Conservation (phyloP, 2,797 vertebrate species). For the Phyllotis vaccarum region DNA sequence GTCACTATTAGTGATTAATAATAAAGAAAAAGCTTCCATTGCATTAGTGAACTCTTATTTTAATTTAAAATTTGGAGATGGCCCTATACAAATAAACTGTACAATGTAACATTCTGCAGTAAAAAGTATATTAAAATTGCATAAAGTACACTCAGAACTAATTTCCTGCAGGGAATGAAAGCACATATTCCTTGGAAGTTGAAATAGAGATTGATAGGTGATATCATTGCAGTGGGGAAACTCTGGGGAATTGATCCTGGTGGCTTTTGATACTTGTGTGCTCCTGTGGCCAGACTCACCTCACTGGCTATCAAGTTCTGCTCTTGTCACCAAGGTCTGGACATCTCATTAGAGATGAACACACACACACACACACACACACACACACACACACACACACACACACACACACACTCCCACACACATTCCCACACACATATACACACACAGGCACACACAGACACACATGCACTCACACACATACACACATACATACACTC, state of each 20-base stretch:
- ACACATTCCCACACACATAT: no score
- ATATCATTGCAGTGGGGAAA: slow-evolving; percentile 28
- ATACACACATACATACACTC: no score
- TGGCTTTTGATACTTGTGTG: slow-evolving; percentile 21
- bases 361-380: background rate
- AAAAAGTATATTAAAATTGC: slow-evolving; percentile 7
- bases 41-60: slow-evolving; percentile 12
- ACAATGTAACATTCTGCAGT: slow-evolving; percentile 33
- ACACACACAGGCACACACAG: no score
- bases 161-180: slow-evolving; percentile 34
- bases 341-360: slow-evolving; percentile 27
- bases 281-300: slow-evolving; percentile 18
- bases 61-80: slow-evolving; percentile 37
- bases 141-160: slow-evolving; percentile 13
- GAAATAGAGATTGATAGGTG: slow-evolving; percentile 55
- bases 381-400: background rate
- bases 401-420: background rate
- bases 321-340: slow-evolving; percentile 65
- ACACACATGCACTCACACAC: no score
- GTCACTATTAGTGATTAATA: slow-evolving; percentile 5
- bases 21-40: slow-evolving; percentile 33
- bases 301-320: slow-evolving; percentile 60
- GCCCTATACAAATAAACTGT: slow-evolving; percentile 12
- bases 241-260: slow-evolving; percentile 59
- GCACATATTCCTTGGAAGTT: slow-evolving; percentile 43